Percentiles rank a stretch among this genome's conserved stretches.
Evolutionary conservation across 1,140 invertebrate genomes (phyloP).

Genomic region (Drosophila auraria): DNA sequence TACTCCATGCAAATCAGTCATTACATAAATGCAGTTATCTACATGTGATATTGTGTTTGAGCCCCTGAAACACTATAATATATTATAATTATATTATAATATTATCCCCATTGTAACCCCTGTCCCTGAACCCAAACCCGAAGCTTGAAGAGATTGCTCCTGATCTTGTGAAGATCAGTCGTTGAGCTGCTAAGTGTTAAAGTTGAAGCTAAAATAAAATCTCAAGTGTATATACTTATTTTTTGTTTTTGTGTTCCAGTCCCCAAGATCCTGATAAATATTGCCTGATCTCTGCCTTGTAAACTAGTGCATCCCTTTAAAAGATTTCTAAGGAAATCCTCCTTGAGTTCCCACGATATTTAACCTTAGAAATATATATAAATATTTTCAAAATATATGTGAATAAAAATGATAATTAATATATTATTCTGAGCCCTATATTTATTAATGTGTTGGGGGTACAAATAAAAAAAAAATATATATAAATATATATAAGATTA

Average conservation of each 20-base stretch:
- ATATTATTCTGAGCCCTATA: background rate
- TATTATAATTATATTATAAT: background rate
- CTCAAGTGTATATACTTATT: conserved; percentile 20
- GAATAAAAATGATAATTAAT: conserved; percentile 7
- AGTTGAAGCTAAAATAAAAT: conserved; percentile 25
- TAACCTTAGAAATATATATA: background rate
- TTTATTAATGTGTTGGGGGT: conserved; percentile 6
- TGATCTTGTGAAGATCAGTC: conserved; percentile 28
- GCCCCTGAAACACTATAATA: conserved; percentile 5
- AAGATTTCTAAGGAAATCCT: background rate
- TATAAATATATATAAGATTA: background rate
- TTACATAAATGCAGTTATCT: conserved; percentile 17
- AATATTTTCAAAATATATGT: conserved; percentile 3
- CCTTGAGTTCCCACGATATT: background rate
- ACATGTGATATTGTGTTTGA: conserved; percentile 32
- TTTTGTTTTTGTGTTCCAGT: conserved; percentile 41
- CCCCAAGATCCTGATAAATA: background rate
- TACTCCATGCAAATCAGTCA: conserved; percentile 10
- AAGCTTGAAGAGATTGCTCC: conserved; percentile 4
- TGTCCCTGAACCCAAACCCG: background rate
- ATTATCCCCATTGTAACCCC: background rate
- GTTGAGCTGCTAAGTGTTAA: conserved; percentile 24
- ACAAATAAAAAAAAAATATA: background rate
- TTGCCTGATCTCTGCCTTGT: background rate
- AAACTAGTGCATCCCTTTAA: conserved; percentile 1